These are phyloP conservation scores for Microchrysa polita DNA, from an alignment of 2,888 invertebrate species.

Conservation along the genomic window DNA sequence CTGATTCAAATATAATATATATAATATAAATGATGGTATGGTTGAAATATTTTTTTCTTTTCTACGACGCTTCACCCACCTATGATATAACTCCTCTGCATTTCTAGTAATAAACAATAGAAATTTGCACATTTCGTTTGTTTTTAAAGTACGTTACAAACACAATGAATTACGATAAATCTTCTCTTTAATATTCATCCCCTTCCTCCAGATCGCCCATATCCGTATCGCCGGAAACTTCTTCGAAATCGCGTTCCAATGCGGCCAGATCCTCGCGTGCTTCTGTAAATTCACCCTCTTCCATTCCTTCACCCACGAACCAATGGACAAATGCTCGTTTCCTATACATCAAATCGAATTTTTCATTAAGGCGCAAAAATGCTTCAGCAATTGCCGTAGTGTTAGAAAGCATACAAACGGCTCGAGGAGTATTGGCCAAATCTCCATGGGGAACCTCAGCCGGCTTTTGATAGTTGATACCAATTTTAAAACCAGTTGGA, in stretches of 20 bases:
- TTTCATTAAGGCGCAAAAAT: slow-evolving; percentile 86
- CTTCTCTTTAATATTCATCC: not conserved
- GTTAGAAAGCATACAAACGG: slow-evolving; percentile 90
- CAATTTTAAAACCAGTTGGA: slow-evolving; percentile 91
- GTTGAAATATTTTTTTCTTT: too few species aligned
- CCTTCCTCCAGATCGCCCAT: not conserved
- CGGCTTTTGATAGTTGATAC: slow-evolving; percentile 87
- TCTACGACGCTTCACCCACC: too few species aligned
- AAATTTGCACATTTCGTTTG: too few species aligned
- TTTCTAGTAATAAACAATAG: too few species aligned
- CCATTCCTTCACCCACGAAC: slow-evolving; percentile 87
- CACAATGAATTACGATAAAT: too few species aligned
- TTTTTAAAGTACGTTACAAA: too few species aligned
- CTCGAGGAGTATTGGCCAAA: slow-evolving; percentile 83
- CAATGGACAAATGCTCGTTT: slow-evolving; percentile 93
- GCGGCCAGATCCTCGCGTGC: slow-evolving; percentile 81
- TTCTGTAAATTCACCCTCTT: slow-evolving; percentile 84
- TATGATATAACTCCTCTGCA: too few species aligned
- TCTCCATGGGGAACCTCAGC: slow-evolving; percentile 80
- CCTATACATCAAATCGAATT: slow-evolving; percentile 91
- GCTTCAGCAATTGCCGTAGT: slow-evolving; percentile 87
- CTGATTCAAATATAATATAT: too few species aligned
- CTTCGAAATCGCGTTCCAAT: slow-evolving; percentile 78
- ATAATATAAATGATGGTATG: too few species aligned
- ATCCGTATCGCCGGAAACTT: slow-evolving; percentile 72